Conservation (phyloP, 1,140 invertebrate genomes). For the Drosophila chauvacae region DNA sequence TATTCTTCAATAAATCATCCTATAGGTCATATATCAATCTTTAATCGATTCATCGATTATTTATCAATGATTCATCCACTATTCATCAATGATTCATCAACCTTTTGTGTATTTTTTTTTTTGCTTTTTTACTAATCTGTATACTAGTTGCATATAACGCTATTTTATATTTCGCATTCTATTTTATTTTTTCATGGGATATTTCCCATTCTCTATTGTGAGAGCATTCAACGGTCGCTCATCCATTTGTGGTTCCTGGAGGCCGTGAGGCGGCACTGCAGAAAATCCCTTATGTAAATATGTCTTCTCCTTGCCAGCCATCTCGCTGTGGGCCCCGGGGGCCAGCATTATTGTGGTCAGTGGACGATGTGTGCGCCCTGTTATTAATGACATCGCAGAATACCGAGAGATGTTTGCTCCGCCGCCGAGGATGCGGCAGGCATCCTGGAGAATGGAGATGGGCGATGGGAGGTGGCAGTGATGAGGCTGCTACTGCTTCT, state of each 20-base stretch:
- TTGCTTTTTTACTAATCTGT: no score
- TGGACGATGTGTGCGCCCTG: constrained; percentile 56
- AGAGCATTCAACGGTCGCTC: constrained; percentile 49
- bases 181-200: background rate
- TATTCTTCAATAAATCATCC: no score
- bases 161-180: no score
- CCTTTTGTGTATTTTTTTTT: background rate
- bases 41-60: background rate
- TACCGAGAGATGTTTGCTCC: constrained; percentile 50
- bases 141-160: no score
- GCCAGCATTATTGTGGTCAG: constrained; percentile 36
- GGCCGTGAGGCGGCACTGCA: constrained; percentile 56
- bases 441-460: constrained; percentile 5
- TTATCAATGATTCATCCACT: background rate
- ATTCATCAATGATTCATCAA: background rate
- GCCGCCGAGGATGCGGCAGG: constrained; percentile 5
- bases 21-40: no score
- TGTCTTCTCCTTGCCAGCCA: constrained; percentile 28
- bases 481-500: background rate
- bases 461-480: constrained; percentile 6
- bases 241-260: background rate
- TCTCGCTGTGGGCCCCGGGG: constrained; percentile 8
- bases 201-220: background rate
- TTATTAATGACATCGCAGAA: constrained; percentile 74
- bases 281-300: constrained; percentile 81